These are phyloP conservation scores for Copidosoma floridanum DNA, from an alignment of 1,140 invertebrate species.

Conservation along the genomic window DNA sequence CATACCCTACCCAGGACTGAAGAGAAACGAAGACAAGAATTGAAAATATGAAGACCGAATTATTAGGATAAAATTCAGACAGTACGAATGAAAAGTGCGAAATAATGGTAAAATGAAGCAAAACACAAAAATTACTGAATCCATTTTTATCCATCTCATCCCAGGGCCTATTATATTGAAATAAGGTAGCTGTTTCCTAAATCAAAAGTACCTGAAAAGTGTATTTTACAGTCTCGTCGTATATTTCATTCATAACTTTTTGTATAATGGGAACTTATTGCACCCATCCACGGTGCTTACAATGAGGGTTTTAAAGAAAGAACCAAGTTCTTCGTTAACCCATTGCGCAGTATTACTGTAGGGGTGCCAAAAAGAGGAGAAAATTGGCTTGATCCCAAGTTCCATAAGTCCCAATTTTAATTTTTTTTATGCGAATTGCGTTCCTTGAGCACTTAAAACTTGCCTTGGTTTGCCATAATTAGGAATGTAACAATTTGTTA, in stretches of 20 bases:
- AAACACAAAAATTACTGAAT: too few species aligned
- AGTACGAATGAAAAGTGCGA: too few species aligned
- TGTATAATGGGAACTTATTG: conserved; percentile 12
- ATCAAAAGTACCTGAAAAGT: too few species aligned
- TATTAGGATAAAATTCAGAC: too few species aligned
- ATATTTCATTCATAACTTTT: conserved; percentile 20
- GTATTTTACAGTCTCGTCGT: conserved; percentile 16
- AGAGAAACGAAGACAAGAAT: too few species aligned
- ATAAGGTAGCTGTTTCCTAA: too few species aligned
- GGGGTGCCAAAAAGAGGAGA: conserved; percentile 16
- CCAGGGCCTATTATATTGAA: too few species aligned
- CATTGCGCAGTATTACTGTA: conserved; percentile 18
- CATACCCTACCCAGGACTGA: too few species aligned
- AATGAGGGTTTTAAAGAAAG: conserved; percentile 14
- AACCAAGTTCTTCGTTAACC: conserved; percentile 15
- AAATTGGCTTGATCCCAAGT: conserved; percentile 10
- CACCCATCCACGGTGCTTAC: conserved; percentile 9
- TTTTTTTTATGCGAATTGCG: neutral
- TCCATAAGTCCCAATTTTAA: conserved; percentile 3
- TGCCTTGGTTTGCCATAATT: conserved; percentile 11
- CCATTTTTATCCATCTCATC: too few species aligned
- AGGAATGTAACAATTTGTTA: conserved; percentile 19
- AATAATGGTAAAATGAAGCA: too few species aligned
- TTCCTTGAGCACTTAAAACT: conserved; percentile 6
- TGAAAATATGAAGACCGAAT: too few species aligned